Evolutionary conservation across 2,888 invertebrate genomes (phyloP).

Genomic region (Lasioglossum pauxillum): DNA sequence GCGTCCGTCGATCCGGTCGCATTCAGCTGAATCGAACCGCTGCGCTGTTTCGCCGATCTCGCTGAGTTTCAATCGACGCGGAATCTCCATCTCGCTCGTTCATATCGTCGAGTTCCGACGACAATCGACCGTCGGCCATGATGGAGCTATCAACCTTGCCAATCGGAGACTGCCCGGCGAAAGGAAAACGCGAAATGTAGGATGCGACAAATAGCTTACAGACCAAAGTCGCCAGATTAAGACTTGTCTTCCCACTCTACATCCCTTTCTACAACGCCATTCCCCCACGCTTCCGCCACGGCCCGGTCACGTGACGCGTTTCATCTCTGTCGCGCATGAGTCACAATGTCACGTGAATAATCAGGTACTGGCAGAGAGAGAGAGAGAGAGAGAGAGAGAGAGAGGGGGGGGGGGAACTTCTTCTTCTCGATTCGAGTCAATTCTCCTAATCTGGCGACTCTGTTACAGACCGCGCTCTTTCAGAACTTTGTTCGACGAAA

Average conservation of each 20-base stretch:
- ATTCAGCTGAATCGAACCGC: background rate
- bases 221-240: background rate
- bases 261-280: background rate
- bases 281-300: no score
- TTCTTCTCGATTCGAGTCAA: background rate
- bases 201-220: slow-evolving; percentile 8
- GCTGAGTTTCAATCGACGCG: slow-evolving; percentile 35
- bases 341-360: no score
- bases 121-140: slow-evolving; percentile 32
- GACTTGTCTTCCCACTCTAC: background rate
- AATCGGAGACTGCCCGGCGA: slow-evolving; percentile 27
- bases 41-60: background rate
- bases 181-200: slow-evolving; percentile 32
- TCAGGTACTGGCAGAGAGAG: background rate
- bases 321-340: no score
- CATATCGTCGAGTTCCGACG: background rate
- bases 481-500: slow-evolving; percentile 13
- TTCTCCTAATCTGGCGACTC: background rate
- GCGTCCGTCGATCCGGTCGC: background rate
- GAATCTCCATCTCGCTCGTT: slow-evolving; percentile 7
- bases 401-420: background rate
- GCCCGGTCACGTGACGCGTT: no score
- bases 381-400: no score
- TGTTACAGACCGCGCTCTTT: slow-evolving; percentile 14
- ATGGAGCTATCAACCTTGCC: slow-evolving; percentile 40